Percentiles rank a stretch among this genome's conserved stretches.
phyloP scores from a whole-genome alignment of 2,888 invertebrate genomes.

The Marronus borbonicus region DNA sequence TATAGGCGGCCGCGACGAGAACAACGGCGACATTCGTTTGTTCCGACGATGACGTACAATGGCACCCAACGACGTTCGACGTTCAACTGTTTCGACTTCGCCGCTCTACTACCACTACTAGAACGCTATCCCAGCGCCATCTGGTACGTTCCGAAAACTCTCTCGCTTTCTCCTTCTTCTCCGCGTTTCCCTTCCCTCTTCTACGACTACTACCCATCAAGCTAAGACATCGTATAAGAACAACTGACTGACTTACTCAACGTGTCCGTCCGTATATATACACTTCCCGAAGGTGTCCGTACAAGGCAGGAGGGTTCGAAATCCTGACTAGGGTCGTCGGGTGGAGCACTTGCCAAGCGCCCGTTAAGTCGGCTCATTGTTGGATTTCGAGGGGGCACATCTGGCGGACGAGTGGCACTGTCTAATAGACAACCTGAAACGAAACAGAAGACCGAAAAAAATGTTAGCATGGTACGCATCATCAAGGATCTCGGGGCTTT shows the following conservation, averaged over 20 bases:
- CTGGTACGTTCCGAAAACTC: neutral
- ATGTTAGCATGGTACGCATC: conserved; percentile 8
- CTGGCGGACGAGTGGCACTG: conserved; percentile 86
- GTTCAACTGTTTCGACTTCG: conserved; percentile 28
- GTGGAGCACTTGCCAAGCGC: conserved; percentile 87
- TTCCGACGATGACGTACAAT: conserved; percentile 1
- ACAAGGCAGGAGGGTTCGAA: conserved; percentile 93
- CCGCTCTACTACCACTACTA: neutral
- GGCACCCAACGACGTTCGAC: conserved; percentile 9
- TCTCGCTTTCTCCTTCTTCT: too few relatives aligned
- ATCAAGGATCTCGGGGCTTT: neutral
- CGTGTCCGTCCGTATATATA: conserved; percentile 91
- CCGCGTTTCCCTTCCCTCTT: neutral
- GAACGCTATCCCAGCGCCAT: neutral
- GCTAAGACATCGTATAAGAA: conserved; percentile 48
- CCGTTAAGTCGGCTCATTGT: conserved; percentile 94
- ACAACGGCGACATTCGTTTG: conserved; percentile 27
- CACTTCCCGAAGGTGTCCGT: conserved; percentile 92
- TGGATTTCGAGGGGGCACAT: conserved; percentile 92
- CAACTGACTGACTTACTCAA: conserved; percentile 71
- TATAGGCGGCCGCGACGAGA: conserved; percentile 3
- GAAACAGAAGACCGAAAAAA: conserved; percentile 33
- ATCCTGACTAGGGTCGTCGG: conserved; percentile 78
- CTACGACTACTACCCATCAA: neutral
- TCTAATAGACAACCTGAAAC: conserved; percentile 87